A percentile compares a stretch with the other conserved stretches of the same genome.
Evolutionary conservation across 1,140 invertebrate genomes (phyloP).

Genomic region (Mylabris phalerata): DNA sequence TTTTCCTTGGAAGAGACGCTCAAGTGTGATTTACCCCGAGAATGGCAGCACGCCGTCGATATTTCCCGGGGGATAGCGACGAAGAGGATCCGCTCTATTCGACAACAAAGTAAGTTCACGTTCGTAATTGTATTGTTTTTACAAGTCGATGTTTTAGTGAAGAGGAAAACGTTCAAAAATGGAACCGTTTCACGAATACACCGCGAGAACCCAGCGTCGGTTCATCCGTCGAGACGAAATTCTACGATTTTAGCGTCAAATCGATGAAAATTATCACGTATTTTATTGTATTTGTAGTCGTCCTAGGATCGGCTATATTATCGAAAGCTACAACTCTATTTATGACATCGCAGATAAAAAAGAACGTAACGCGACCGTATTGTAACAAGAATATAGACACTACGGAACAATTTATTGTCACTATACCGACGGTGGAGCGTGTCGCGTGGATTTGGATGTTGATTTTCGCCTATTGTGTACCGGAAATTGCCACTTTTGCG

Average conservation of each 20-base stretch:
- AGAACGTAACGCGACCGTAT: conserved; percentile 63
- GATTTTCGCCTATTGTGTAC: conserved; percentile 74
- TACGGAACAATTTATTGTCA: conserved; percentile 68
- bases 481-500: conserved; percentile 80
- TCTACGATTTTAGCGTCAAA: conserved; percentile 72
- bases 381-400: conserved; percentile 77
- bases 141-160: too few species aligned
- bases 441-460: conserved; percentile 89
- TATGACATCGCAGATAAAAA: conserved; percentile 82
- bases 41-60: too few species aligned
- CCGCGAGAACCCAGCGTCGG: conserved; percentile 76
- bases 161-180: conserved; percentile 35
- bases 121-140: too few species aligned
- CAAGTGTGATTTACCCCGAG: too few species aligned
- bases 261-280: conserved; percentile 77
- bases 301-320: conserved; percentile 70
- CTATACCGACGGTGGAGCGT: conserved; percentile 69
- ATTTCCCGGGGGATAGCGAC: too few species aligned
- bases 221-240: conserved; percentile 74
- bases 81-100: too few species aligned
- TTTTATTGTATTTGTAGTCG: conserved; percentile 72
- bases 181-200: conserved; percentile 86
- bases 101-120: too few species aligned
- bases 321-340: conserved; percentile 80
- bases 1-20: too few species aligned